Percentiles rank a stretch among this genome's conserved stretches.
phyloP scores from a whole-genome alignment of 2,797 vertebrate genomes.

The Anomalospiza imberbis region DNA sequence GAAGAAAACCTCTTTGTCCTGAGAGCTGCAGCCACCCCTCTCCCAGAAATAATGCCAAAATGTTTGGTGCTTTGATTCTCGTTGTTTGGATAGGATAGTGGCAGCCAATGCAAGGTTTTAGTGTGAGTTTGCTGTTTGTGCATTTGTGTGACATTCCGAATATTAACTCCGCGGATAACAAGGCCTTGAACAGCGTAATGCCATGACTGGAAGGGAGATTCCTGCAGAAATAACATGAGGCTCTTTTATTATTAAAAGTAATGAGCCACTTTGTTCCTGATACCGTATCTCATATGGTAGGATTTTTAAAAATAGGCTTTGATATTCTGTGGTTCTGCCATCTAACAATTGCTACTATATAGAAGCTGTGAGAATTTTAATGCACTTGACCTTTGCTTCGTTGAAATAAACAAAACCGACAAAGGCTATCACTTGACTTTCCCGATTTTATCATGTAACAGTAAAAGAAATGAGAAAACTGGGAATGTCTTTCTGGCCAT shows the following conservation, averaged over 20 bases:
- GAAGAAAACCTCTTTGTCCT: too few relatives aligned
- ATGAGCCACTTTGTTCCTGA: rapidly evolving
- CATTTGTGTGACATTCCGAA: rapidly evolving
- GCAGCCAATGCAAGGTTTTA: not conserved
- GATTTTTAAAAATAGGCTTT: not conserved
- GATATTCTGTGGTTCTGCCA: not conserved
- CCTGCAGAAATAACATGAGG: not conserved
- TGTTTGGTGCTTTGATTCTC: rapidly evolving
- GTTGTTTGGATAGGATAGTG: not conserved
- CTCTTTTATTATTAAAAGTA: not conserved
- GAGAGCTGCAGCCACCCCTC: rapidly evolving
- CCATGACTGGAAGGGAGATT: not conserved
- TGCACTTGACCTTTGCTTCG: not conserved
- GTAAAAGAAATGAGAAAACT: not conserved
- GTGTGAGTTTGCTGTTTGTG: too few relatives aligned
- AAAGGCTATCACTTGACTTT: not conserved
- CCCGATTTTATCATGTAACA: not conserved
- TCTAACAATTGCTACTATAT: not conserved
- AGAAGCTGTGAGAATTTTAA: not conserved
- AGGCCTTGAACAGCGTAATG: not conserved
- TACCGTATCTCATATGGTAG: rapidly evolving
- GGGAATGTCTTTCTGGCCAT: too few relatives aligned
- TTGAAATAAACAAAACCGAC: not conserved
- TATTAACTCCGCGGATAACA: not conserved
- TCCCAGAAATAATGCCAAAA: not conserved